Conservation (phyloP, 2,888 invertebrate genomes). For the Girardia tigrina region DNA sequence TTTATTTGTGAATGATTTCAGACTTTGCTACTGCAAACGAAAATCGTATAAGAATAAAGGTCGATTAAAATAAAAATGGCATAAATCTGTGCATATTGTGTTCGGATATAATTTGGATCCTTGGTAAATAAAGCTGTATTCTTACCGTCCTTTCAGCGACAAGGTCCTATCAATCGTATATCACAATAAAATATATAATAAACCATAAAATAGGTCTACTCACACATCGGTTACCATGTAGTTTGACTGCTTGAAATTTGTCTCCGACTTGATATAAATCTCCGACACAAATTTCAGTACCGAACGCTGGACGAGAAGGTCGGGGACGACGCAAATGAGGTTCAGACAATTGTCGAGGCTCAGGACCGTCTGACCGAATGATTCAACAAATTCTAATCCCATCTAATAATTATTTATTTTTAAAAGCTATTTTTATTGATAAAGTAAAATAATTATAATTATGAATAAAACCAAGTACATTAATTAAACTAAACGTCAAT, state of each 20-base stretch:
- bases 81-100: neutral
- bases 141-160: slow-evolving; percentile 9
- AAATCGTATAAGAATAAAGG: too few relatives aligned
- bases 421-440: too few relatives aligned
- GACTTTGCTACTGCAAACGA: too few relatives aligned
- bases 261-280: neutral
- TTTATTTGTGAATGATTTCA: too few relatives aligned
- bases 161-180: neutral
- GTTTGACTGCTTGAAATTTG: neutral
- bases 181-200: neutral
- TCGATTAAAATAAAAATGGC: neutral
- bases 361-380: neutral
- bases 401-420: neutral
- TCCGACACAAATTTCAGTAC: neutral
- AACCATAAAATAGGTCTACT: neutral
- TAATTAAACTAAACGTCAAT: too few relatives aligned
- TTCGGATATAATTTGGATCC: neutral
- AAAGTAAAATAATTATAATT: too few relatives aligned
- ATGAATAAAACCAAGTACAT: too few relatives aligned
- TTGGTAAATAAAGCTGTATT: neutral
- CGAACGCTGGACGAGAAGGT: neutral
- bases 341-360: neutral
- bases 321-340: neutral
- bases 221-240: neutral
- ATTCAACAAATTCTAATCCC: slow-evolving; percentile 12